Percentiles rank a stretch among this genome's conserved stretches.
Evolutionary conservation across 2,888 invertebrate genomes (phyloP).

Genomic region (Hemicrepidius hirtus): DNA sequence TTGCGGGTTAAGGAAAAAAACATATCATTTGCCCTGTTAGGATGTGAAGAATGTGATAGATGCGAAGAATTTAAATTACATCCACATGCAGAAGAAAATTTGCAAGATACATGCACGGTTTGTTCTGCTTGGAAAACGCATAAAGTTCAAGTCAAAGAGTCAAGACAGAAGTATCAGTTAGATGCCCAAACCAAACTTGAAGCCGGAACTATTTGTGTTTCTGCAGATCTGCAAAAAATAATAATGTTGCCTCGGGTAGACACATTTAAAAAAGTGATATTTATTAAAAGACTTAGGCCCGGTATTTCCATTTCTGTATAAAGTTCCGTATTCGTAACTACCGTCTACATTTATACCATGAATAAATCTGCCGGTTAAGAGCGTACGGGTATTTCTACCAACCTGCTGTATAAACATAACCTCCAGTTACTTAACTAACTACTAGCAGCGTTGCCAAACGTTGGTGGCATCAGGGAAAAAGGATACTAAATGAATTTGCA

Average conservation of each 20-base stretch:
- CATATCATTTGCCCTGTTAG: conserved; percentile 54
- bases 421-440: no score
- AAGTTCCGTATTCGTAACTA: no score
- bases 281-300: conserved; percentile 36
- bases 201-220: conserved; percentile 42
- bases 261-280: conserved; percentile 38
- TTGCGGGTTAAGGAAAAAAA: conserved; percentile 44
- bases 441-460: no score
- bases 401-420: no score
- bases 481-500: no score
- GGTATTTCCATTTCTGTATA: no score
- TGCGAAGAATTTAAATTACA: conserved; percentile 52
- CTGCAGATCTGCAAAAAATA: conserved; percentile 48
- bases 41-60: conserved; percentile 55
- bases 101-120: conserved; percentile 41
- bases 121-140: conserved; percentile 41
- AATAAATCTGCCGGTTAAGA: no score
- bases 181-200: no score
- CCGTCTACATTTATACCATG: no score
- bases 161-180: conserved; percentile 39
- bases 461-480: no score
- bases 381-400: no score
- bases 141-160: conserved; percentile 36
- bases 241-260: conserved; percentile 30
- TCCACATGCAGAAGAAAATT: conserved; percentile 46